Conservation (phyloP, 2,113 vertebrate species). For the Scartelaos histophorus region DNA sequence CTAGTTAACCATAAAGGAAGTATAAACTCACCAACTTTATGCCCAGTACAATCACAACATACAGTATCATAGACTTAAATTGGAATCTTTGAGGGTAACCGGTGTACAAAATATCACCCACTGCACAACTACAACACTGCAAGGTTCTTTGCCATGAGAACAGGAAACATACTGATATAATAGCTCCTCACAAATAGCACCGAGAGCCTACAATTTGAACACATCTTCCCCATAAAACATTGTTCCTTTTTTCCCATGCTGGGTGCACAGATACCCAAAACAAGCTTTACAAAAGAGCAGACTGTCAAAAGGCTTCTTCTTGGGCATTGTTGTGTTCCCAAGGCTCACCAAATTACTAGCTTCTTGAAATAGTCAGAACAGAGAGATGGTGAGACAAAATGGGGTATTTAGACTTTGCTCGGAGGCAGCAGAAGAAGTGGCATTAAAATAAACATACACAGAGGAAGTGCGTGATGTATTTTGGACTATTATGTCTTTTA, state of each 20-base stretch:
- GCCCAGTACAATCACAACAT: too few relatives aligned
- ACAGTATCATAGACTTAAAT: neutral
- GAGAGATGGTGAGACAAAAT: slow-evolving; percentile 39
- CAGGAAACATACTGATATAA: neutral
- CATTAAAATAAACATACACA: neutral
- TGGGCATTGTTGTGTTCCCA: slow-evolving; percentile 47
- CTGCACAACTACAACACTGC: neutral
- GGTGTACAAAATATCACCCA: neutral
- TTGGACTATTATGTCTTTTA: neutral
- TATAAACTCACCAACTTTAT: too few relatives aligned
- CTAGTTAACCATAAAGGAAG: too few relatives aligned
- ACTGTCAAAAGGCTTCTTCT: slow-evolving; percentile 22
- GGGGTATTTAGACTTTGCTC: slow-evolving; percentile 38
- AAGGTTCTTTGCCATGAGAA: neutral
- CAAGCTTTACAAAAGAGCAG: slow-evolving; percentile 23
- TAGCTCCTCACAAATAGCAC: neutral
- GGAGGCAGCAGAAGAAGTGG: slow-evolving; percentile 23
- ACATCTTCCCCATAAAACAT: neutral
- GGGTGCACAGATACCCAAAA: slow-evolving; percentile 26
- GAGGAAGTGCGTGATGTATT: neutral
- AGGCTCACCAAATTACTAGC: slow-evolving; percentile 59
- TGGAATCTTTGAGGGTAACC: neutral
- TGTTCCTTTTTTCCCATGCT: slow-evolving; percentile 6
- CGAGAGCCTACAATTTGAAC: neutral
- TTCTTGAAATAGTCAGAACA: slow-evolving; percentile 59